Percentiles rank a stretch among this genome's conserved stretches.
Evolutionary conservation across 2,888 invertebrate genomes (phyloP).

Genomic region (Nemotelus pantherinus): DNA sequence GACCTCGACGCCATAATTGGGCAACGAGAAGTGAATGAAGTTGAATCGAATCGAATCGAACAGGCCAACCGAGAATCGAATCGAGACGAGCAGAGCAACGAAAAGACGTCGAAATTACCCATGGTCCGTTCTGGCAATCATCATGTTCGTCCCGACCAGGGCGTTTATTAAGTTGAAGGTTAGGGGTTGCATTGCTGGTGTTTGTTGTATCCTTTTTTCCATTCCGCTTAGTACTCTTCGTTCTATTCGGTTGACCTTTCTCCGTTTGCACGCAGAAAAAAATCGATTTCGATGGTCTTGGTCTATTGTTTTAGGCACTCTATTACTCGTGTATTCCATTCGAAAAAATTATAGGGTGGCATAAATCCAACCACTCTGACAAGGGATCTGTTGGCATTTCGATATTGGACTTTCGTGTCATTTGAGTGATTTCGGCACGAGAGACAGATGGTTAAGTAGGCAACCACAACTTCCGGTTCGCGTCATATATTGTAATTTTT

Average conservation of each 20-base stretch:
- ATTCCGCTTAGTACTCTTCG: background rate
- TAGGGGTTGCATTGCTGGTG: constrained; percentile 37
- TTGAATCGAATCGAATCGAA: background rate
- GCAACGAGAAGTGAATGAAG: constrained; percentile 1
- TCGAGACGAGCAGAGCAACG: constrained; percentile 23
- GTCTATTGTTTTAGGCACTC: constrained; percentile 34
- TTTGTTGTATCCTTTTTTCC: constrained; percentile 31
- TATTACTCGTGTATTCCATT: background rate
- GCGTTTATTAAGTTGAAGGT: constrained; percentile 45
- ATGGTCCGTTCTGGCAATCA: constrained; percentile 32
- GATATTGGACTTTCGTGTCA: constrained; percentile 22
- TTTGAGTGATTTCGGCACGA: constrained; percentile 20
- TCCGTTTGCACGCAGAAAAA: background rate
- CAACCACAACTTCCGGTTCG: constrained; percentile 42
- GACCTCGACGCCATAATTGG: constrained; percentile 13
- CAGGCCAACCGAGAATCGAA: constrained; percentile 9
- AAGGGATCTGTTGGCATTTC: constrained; percentile 21
- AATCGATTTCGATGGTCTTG: constrained; percentile 2
- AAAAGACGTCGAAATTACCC: constrained; percentile 41
- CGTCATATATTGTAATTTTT: background rate
- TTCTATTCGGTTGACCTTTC: background rate
- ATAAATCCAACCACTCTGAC: background rate
- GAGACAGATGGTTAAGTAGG: constrained; percentile 41
- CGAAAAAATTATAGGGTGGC: constrained; percentile 37
- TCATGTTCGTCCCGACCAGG: constrained; percentile 1